phyloP scores from a whole-genome alignment of 2,113 vertebrate species.

The Athene noctua region DNA sequence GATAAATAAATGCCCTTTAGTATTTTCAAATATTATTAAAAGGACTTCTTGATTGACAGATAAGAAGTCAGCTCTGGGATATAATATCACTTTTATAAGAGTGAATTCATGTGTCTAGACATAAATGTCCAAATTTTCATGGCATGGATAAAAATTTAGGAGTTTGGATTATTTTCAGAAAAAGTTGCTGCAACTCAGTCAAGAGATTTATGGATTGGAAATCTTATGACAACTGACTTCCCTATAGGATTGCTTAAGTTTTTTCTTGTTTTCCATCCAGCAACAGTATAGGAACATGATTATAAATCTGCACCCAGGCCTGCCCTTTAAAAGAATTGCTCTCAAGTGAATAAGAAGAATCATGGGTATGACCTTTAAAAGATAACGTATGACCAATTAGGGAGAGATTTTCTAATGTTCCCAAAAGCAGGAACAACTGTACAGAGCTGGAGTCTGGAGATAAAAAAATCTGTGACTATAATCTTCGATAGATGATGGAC shows the following conservation, averaged over 20 bases:
- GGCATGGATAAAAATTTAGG: background rate
- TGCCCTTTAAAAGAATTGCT: conserved; percentile 27
- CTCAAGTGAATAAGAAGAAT: conserved; percentile 15
- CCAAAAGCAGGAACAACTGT: background rate
- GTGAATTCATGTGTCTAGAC: background rate
- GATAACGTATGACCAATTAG: conserved; percentile 22
- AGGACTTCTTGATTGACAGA: conserved; percentile 45
- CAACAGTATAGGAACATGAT: background rate
- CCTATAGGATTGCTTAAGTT: background rate
- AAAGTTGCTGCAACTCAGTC: background rate
- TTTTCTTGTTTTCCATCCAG: background rate
- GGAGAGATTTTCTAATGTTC: background rate
- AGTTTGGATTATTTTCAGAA: background rate
- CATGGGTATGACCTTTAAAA: conserved; percentile 48
- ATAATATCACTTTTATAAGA: background rate
- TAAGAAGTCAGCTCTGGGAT: background rate
- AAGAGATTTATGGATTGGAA: background rate
- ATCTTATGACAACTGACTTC: background rate
- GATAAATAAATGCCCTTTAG: conserved; percentile 62
- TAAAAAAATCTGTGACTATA: background rate
- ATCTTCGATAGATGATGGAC: background rate
- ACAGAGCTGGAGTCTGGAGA: background rate
- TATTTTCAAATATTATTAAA: conserved; percentile 57
- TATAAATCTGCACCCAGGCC: background rate
- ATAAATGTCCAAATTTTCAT: background rate